Percentiles rank a stretch among this genome's conserved stretches.
Evolutionary conservation across 1,140 invertebrate species (phyloP).

Genomic region (Drosophila seguyi): DNA sequence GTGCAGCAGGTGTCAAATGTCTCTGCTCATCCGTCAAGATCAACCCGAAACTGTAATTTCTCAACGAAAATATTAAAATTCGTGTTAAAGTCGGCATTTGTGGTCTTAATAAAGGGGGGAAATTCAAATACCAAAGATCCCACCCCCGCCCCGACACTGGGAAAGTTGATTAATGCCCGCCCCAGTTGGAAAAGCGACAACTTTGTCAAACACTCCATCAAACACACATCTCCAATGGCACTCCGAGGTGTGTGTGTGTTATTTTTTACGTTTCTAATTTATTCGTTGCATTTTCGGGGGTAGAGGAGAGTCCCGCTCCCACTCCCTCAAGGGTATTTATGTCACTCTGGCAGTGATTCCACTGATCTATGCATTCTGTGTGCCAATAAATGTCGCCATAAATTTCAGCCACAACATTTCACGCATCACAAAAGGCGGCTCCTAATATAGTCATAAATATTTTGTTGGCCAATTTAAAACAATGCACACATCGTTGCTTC

Average conservation of each 20-base stretch:
- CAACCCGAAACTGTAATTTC: constrained; percentile 67
- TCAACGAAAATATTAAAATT: constrained; percentile 75
- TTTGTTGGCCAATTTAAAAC: constrained; percentile 57
- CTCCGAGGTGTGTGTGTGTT: constrained; percentile 39
- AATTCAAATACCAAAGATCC: constrained; percentile 4
- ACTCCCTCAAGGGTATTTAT: constrained; percentile 50
- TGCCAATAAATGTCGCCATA: constrained; percentile 82
- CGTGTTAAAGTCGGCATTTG: constrained; percentile 74
- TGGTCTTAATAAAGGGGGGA: constrained; percentile 71
- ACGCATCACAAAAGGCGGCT: constrained; percentile 33
- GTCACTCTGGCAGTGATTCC: constrained; percentile 64
- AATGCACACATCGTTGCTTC: constrained; percentile 58
- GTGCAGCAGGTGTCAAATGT: constrained; percentile 80
- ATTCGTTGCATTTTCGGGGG: constrained; percentile 32
- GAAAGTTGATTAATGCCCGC: constrained; percentile 63
- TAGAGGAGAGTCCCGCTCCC: constrained; percentile 6
- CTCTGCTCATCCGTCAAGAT: constrained; percentile 52
- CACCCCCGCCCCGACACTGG: neutral
- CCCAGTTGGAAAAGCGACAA: constrained; percentile 61
- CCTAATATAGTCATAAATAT: constrained; percentile 71
- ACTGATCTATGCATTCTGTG: constrained; percentile 69
- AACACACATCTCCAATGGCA: constrained; percentile 69
- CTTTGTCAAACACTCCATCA: constrained; percentile 83
- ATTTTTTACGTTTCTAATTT: constrained; percentile 36
- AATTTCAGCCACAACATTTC: constrained; percentile 66